Conservation (phyloP, 2,888 invertebrate species). For the Formica aserva region DNA sequence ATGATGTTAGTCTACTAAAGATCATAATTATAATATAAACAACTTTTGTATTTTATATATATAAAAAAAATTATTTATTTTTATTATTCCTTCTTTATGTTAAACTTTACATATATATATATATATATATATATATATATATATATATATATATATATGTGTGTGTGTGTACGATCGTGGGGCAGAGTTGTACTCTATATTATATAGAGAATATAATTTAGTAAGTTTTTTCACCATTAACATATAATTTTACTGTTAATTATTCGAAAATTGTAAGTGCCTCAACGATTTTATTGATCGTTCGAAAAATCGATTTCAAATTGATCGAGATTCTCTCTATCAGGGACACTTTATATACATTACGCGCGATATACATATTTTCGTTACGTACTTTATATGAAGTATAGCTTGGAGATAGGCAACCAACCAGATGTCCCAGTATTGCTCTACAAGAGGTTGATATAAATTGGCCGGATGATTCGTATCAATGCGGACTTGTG, state of each 20-base stretch:
- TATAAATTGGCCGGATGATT: background rate
- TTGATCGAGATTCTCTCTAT: background rate
- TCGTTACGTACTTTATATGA: conserved; percentile 15
- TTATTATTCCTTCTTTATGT: background rate
- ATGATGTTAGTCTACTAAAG: background rate
- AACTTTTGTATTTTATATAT: background rate
- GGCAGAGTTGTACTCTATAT: too few relatives aligned
- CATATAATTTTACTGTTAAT: background rate
- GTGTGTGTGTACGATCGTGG: too few relatives aligned
- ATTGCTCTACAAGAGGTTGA: conserved; percentile 19
- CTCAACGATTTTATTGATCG: background rate
- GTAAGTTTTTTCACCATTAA: background rate
- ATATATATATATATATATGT: too few relatives aligned
- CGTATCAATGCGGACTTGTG: conserved; percentile 19
- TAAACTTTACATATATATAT: background rate
- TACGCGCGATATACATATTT: background rate
- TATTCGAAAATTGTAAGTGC: background rate
- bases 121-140: too few relatives aligned
- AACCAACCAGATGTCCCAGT: conserved; percentile 53
- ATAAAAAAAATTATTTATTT: background rate
- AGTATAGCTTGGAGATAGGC: conserved; percentile 57
- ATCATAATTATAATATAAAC: background rate
- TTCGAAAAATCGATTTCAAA: background rate
- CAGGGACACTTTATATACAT: background rate
- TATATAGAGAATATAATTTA: too few relatives aligned